These are phyloP conservation scores for Dastarcus helophoroides DNA, from an alignment of 2,888 invertebrate genomes.

Conservation along the genomic window DNA sequence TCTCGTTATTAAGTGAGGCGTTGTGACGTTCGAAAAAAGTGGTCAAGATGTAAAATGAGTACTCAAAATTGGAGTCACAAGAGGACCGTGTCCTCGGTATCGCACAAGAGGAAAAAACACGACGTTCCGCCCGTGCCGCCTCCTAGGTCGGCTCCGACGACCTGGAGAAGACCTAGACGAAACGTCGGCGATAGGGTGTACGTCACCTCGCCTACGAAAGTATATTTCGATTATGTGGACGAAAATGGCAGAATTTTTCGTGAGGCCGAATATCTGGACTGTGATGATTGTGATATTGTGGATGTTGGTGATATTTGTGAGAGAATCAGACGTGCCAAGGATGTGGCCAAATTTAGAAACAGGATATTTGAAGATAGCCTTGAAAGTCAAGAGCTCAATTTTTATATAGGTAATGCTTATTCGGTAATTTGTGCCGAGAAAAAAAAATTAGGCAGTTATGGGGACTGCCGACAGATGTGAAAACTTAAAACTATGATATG, in stretches of 20 bases:
- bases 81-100: conserved; percentile 16
- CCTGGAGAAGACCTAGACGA: conserved; percentile 43
- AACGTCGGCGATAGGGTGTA: conserved; percentile 50
- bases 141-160: conserved; percentile 38
- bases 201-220: conserved; percentile 45
- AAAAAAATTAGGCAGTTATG: no score
- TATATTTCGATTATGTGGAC: conserved; percentile 37
- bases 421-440: no score
- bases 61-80: conserved; percentile 15
- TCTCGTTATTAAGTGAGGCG: no score
- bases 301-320: conserved; percentile 16
- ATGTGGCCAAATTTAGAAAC: conserved; percentile 27
- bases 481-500: no score
- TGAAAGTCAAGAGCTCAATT: conserved; percentile 33
- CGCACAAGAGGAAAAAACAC: conserved; percentile 10
- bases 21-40: no score
- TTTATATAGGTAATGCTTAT: conserved; percentile 36
- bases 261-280: conserved; percentile 8
- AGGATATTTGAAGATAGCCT: conserved; percentile 28
- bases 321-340: conserved; percentile 20
- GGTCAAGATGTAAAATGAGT: conserved; percentile 21
- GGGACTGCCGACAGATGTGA: no score
- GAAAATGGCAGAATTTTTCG: conserved; percentile 17
- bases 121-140: conserved; percentile 28
- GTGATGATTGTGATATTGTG: conserved; percentile 13